Evolutionary conservation across 2,113 vertebrate species (phyloP).

Genomic region (Nesogale talazaci): DNA sequence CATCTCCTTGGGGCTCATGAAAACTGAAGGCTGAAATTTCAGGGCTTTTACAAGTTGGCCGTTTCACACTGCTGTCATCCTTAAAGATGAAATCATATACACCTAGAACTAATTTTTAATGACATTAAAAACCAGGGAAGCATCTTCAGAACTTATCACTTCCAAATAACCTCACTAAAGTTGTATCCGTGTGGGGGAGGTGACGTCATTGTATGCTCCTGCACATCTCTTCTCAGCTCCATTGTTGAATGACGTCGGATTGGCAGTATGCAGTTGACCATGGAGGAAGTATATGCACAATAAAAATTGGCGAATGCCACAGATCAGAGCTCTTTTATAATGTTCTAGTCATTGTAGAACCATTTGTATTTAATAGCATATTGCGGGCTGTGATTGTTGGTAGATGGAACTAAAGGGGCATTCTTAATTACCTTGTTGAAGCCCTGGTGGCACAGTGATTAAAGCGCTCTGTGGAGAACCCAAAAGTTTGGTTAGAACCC

Average conservation of each 20-base stretch:
- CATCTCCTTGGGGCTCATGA: neutral
- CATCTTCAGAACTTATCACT: neutral
- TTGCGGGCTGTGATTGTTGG: neutral
- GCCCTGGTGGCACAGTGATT: neutral
- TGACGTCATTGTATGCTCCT: neutral
- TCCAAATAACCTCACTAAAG: neutral
- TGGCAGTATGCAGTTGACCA: neutral
- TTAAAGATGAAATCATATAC: neutral
- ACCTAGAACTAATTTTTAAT: neutral
- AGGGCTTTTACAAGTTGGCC: neutral
- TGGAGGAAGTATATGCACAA: neutral
- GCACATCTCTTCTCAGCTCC: neutral
- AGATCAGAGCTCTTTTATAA: neutral
- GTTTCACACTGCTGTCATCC: neutral
- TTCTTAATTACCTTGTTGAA: neutral
- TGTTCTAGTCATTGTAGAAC: neutral
- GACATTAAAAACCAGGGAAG: neutral
- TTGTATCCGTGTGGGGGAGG: neutral
- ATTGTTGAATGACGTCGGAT: neutral
- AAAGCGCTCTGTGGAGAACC: neutral
- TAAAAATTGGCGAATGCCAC: neutral
- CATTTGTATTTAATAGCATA: conserved; percentile 40
- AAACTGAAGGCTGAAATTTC: neutral
- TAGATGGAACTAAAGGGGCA: conserved; percentile 23
- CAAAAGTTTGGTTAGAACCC: neutral